Percentiles rank a stretch among this genome's conserved stretches.
Evolutionary conservation across 2,113 vertebrate genomes (phyloP).

Genomic region (Turnix velox): DNA sequence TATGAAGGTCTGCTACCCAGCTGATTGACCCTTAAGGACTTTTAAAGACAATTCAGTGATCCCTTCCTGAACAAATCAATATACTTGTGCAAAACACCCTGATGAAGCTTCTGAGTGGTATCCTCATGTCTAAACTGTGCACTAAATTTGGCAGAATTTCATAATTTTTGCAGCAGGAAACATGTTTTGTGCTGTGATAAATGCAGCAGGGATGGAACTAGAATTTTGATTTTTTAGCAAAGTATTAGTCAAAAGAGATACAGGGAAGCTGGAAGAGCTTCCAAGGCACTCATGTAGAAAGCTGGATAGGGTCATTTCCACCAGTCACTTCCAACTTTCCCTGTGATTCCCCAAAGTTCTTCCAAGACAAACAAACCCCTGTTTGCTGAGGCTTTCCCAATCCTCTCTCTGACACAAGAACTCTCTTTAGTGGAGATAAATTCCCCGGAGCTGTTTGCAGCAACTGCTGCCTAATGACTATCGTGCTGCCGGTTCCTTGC

Average conservation of each 20-base stretch:
- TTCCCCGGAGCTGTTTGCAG: background rate
- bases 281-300: background rate
- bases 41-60: background rate
- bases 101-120: background rate
- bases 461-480: background rate
- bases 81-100: accelerated
- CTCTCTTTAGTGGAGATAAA: background rate
- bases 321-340: background rate
- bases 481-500: background rate
- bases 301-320: background rate
- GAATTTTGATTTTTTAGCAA: background rate
- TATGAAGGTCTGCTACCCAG: background rate
- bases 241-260: background rate
- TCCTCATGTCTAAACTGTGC: background rate
- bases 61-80: background rate
- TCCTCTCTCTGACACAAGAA: background rate
- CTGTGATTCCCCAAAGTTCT: background rate
- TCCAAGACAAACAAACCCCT: constrained; percentile 2
- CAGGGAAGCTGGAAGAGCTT: background rate
- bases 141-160: background rate
- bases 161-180: background rate
- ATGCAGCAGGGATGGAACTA: background rate
- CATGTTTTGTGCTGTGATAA: background rate
- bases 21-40: background rate
- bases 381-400: background rate